Conservation (phyloP, 2,888 invertebrate species). For the Perizoma flavofasciatum region DNA sequence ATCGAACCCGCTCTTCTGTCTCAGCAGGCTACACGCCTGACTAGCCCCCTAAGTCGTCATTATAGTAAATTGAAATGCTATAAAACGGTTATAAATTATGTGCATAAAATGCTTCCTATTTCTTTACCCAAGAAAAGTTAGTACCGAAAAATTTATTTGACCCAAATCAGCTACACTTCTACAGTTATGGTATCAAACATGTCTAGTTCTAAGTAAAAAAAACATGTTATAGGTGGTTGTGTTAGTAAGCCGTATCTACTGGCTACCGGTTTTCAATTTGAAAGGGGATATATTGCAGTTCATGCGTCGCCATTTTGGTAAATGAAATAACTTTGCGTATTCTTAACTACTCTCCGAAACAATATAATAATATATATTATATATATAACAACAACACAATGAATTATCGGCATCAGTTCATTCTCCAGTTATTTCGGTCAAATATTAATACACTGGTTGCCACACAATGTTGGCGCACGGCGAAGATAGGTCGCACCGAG, state of each 20-base stretch:
- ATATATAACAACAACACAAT: constrained; percentile 3
- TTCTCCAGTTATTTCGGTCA: constrained; percentile 22
- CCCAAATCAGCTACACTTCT: constrained; percentile 8
- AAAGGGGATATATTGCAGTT: too few species aligned
- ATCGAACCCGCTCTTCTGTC: too few species aligned
- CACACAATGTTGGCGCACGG: constrained; percentile 21
- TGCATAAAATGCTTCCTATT: constrained; percentile 6
- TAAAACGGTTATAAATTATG: constrained; percentile 7
- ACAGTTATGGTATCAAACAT: constrained; percentile 6
- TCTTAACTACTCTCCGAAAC: too few species aligned
- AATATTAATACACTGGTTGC: constrained; percentile 17
- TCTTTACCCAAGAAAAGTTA: neutral
- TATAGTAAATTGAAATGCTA: neutral
- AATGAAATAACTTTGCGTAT: too few species aligned
- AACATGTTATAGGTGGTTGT: constrained; percentile 1
- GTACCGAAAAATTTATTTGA: constrained; percentile 6
- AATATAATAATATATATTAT: too few species aligned
- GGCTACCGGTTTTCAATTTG: too few species aligned
- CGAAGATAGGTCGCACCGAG: constrained; percentile 17
- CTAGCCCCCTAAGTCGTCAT: too few species aligned
- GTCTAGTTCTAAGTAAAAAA: constrained; percentile 3
- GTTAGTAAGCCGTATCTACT: too few species aligned
- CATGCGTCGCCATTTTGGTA: too few species aligned
- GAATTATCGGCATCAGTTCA: constrained; percentile 8
- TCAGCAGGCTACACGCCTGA: too few species aligned